Conservation (phyloP, 1,140 invertebrate species). For the Planococcus citri region DNA sequence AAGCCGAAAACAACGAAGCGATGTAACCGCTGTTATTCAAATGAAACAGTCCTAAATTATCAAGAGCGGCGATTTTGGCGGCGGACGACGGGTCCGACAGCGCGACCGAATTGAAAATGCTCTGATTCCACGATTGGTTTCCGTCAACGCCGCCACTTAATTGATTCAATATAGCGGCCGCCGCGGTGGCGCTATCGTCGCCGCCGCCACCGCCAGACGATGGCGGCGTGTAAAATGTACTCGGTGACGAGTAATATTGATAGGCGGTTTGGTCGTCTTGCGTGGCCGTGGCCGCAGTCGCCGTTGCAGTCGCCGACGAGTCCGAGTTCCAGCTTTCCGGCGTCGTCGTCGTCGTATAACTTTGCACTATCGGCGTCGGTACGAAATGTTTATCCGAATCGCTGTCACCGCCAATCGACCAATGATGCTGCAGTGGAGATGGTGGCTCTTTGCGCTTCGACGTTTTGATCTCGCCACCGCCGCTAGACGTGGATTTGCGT, state of each 20-base stretch:
- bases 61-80: background rate
- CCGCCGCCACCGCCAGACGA: conserved; percentile 30
- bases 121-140: too few species aligned
- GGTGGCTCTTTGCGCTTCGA: background rate
- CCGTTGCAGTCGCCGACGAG: background rate
- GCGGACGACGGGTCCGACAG: conserved; percentile 20
- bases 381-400: background rate
- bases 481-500: background rate
- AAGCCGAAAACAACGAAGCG: background rate
- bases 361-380: background rate
- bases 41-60: conserved; percentile 1
- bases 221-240: conserved; percentile 27
- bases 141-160: background rate
- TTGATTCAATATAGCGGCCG: too few species aligned
- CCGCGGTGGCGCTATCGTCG: conserved; percentile 26
- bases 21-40: conserved; percentile 13
- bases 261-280: background rate
- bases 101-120: background rate
- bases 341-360: background rate
- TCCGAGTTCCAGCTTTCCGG: conserved; percentile 25
- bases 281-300: background rate
- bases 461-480: background rate
- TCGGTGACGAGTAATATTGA: background rate
- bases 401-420: background rate
- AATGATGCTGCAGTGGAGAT: background rate